Base-by-base conservation (phyloP, 2,888 invertebrate species). In the Drosophila borealis region DNA sequence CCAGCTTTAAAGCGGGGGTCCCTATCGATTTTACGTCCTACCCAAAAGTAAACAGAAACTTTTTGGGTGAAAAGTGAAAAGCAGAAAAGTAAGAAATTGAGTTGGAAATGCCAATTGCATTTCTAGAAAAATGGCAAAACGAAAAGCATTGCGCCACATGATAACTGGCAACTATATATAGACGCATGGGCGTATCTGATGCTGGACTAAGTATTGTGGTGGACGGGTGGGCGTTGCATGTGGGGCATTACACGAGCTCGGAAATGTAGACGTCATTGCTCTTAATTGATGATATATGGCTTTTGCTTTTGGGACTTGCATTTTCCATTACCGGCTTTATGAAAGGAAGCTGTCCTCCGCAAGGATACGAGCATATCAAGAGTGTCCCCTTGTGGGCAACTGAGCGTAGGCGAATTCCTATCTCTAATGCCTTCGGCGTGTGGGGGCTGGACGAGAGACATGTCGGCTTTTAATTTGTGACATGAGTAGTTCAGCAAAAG, bases 211-310 rank as follows among this genome's bases (percentile, higher is more conserved):
- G 29, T 14, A 8, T 49, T 59, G 49, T 3, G 19, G 39, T 37
- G 37, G 33, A 41, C 19, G 42, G 17, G 14, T 14, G 54, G 19
- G n/a, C 33, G 39, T 17, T 29, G 36, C 39, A 41, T 41, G 42
- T 33, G 29, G 48, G 34, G 33, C 45, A 45, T 34, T 45, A 33
- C 19, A 34, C 2, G 14, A 41, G 41, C 37, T 44, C 39, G 39
- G 37, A 71, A 60, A 56, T 72, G 57, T 51, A 41, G 61, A 65
- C 70, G 75, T 77, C 75, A 73, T 49, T 29, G 45, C 14, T 14
- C 21, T 36, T 78, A 78, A 78, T 75, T 72, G 75, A 79, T 78
- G 75, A 78, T 75, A 69, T 61, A 72, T 72, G 66, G 19, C 42
- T 19, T 53, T 29, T 42, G 49, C 55, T 42, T 60, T 55, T 42